Conservation (phyloP, 2,888 invertebrate genomes). For the Rhimphoctona megacephalus region DNA sequence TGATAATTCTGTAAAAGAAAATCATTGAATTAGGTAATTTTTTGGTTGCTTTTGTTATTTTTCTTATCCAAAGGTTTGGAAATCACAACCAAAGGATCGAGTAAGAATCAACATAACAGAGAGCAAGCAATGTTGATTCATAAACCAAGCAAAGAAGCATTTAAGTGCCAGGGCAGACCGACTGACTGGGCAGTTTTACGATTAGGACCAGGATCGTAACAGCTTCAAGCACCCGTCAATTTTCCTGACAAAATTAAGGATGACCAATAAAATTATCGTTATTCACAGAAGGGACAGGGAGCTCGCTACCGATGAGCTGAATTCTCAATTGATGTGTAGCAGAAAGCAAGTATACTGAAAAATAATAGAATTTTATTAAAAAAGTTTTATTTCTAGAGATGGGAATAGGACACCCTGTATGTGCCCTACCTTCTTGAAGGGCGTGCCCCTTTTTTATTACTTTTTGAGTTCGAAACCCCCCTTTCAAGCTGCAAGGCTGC, state of each 20-base stretch:
- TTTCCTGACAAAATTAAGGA: constrained; percentile 48
- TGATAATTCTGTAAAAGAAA: neutral
- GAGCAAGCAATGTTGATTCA: constrained; percentile 20
- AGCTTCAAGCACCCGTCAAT: constrained; percentile 36
- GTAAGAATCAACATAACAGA: constrained; percentile 32
- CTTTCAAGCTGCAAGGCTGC: constrained; percentile 27
- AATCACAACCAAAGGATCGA: neutral
- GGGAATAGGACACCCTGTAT: constrained; percentile 59
- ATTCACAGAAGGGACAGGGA: constrained; percentile 32
- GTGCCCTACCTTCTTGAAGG: constrained; percentile 17
- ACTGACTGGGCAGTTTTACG: constrained; percentile 61
- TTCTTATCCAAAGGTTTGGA: constrained; percentile 2
- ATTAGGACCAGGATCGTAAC: constrained; percentile 59
- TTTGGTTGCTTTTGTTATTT: neutral
- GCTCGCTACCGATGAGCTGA: neutral
- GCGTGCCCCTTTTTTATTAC: constrained; percentile 30
- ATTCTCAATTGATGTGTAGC: neutral
- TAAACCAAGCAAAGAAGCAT: constrained; percentile 40
- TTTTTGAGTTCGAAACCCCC: constrained; percentile 15
- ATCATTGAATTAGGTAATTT: neutral
- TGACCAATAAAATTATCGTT: constrained; percentile 52
- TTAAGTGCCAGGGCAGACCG: constrained; percentile 57
- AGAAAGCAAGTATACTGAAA: neutral
- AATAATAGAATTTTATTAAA: neutral
- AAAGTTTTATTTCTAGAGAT: neutral